Evolutionary conservation across 2,888 invertebrate species (phyloP), one percentile per base, ranked within the genome.

Genomic region (Coecobrya sp.): DNA sequence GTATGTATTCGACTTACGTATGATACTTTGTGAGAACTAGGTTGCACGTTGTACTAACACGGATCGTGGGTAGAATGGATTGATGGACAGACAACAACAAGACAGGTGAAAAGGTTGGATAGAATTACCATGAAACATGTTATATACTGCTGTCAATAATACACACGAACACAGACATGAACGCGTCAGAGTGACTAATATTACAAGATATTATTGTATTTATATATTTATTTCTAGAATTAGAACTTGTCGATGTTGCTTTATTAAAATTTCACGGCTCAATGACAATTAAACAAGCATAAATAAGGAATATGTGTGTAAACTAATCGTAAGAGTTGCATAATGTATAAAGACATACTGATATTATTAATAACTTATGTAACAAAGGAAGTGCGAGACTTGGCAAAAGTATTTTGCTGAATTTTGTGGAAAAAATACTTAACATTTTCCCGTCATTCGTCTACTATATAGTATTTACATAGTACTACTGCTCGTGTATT

Each of bases 191-290:
- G n/a, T n/a, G n/a, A n/a, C n/a, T n/a, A n/a, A n/a, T n/a, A n/a
- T n/a, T n/a, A n/a, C n/a, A n/a, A n/a, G n/a, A n/a, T n/a, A n/a
- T n/a, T n/a, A n/a, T n/a, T n/a, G n/a, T n/a, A n/a, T n/a, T n/a
- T n/a, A n/a, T n/a, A n/a, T n/a, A n/a, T n/a, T n/a, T n/a, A n/a
- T n/a, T n/a, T n/a, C n/a, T n/a, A n/a, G n/a, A n/a, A n/a, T n/a
- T 13, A 49, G 49, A 10, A 10, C 11, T 36, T 7, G 36, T 7
- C 7, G 36, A 36, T 11, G 13, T 16, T 16, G 1, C 49, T 25
- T 76, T 49, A 76, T 76, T 76, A 76, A 76, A 76, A 76, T 76
- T 76, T 76, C 76, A 76, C 45, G 49, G 49, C 1, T 25, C 49
- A 22, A 76, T 76, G 76, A 22, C 19, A 76, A 76, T 76, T 76